Evolutionary conservation across 1,140 invertebrate species (phyloP).

Genomic region (Bombus difficillimus): DNA sequence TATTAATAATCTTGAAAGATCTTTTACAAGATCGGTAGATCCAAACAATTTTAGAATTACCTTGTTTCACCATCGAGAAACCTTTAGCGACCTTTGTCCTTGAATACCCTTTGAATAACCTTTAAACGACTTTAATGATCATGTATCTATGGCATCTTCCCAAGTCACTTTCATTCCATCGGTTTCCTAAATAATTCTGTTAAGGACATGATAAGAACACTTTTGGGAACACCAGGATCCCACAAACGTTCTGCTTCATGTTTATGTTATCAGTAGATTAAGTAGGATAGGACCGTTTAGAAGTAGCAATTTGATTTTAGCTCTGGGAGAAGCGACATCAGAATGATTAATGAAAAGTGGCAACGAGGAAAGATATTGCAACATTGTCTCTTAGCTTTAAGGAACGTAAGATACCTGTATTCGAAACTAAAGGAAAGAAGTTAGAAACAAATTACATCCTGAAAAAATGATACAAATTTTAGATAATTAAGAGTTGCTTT

Average conservation of each 20-base stretch:
- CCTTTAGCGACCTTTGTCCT: neutral
- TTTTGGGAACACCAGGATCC: neutral
- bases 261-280: too few species aligned
- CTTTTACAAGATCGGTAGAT: neutral
- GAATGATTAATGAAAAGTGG: too few species aligned
- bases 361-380: too few species aligned
- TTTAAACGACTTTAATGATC: neutral
- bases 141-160: neutral
- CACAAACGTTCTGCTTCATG: neutral
- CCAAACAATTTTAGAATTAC: neutral
- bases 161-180: neutral
- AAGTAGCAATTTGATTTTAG: too few species aligned
- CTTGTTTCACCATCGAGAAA: neutral
- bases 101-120: neutral
- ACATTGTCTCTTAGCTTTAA: too few species aligned
- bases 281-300: too few species aligned
- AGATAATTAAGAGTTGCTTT: too few species aligned
- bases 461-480: too few species aligned
- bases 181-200: neutral
- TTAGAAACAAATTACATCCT: too few species aligned
- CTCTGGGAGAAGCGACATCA: too few species aligned
- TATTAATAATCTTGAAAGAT: neutral
- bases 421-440: too few species aligned
- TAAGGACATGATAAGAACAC: neutral
- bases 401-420: too few species aligned